These are phyloP conservation scores for Elaeidobius kamerunicus DNA, from an alignment of 2,888 invertebrate genomes.

Conservation along the genomic window DNA sequence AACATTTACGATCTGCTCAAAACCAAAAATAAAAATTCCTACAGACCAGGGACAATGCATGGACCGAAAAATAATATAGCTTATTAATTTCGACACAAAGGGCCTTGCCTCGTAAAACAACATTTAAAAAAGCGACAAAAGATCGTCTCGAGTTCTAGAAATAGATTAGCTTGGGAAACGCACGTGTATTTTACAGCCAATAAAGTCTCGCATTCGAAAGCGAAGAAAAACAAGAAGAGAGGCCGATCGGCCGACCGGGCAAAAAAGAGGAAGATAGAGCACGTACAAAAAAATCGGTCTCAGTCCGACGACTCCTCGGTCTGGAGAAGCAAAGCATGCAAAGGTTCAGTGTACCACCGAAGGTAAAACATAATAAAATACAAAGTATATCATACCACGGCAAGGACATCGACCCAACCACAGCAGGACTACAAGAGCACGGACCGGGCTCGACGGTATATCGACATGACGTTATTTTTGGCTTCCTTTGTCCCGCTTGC, in stretches of 20 bases:
- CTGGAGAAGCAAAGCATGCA: slow-evolving; percentile 29
- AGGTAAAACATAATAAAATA: slow-evolving; percentile 32
- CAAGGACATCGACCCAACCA: slow-evolving; percentile 33
- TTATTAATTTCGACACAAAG: slow-evolving; percentile 6
- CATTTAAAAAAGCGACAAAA: slow-evolving; percentile 17
- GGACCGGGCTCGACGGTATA: slow-evolving; percentile 20
- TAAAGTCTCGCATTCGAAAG: slow-evolving; percentile 20
- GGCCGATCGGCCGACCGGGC: too few relatives aligned
- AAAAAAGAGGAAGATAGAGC: slow-evolving; percentile 18
- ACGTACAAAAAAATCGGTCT: slow-evolving; percentile 22
- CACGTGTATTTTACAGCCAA: slow-evolving; percentile 19
- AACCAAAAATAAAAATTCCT: too few relatives aligned
- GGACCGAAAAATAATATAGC: not conserved
- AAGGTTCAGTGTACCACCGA: slow-evolving; percentile 32
- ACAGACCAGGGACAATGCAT: too few relatives aligned
- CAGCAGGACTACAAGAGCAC: slow-evolving; percentile 26
- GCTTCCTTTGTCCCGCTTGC: slow-evolving; percentile 29
- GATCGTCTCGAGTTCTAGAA: slow-evolving; percentile 17
- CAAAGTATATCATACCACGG: slow-evolving; percentile 32
- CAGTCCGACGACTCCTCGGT: slow-evolving; percentile 29
- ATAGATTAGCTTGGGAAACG: slow-evolving; percentile 16
- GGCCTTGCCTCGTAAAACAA: slow-evolving; percentile 13
- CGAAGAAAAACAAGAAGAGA: slow-evolving; percentile 9
- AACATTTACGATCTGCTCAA: too few relatives aligned
- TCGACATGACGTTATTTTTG: slow-evolving; percentile 26